A percentile compares a stretch with the other conserved stretches of the same genome.
phyloP scores from a whole-genome alignment of 2,888 invertebrate genomes.

The Fabriciana adippe region DNA sequence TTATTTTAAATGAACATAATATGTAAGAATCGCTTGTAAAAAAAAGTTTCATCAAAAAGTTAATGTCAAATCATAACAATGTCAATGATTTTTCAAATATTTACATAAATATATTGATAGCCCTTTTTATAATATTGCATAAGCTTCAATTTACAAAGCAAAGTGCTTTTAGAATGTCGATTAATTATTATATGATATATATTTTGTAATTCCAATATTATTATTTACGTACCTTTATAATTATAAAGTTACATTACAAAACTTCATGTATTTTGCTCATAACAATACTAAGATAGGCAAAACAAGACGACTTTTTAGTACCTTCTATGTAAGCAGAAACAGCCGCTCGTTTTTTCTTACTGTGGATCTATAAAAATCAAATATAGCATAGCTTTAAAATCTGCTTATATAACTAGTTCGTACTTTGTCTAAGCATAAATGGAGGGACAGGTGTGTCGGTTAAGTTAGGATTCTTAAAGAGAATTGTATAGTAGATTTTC shows the following conservation, averaged over 20 bases:
- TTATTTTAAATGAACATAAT: no score
- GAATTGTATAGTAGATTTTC: slow-evolving; percentile 32
- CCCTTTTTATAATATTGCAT: no score
- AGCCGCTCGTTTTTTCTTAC: slow-evolving; percentile 16
- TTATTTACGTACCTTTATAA: background rate
- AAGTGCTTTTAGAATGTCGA: no score
- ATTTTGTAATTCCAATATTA: no score
- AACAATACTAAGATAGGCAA: slow-evolving; percentile 2
- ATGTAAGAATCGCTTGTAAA: no score
- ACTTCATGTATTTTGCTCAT: background rate
- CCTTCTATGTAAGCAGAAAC: background rate
- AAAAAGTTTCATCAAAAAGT: no score
- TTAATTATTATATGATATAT: no score
- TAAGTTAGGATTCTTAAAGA: slow-evolving; percentile 33
- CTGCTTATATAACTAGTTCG: slow-evolving; percentile 21
- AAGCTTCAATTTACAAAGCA: no score
- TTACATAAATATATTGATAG: no score
- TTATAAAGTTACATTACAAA: background rate
- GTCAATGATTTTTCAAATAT: no score
- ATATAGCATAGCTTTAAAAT: slow-evolving; percentile 24
- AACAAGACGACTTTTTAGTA: slow-evolving; percentile 10
- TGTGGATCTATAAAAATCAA: slow-evolving; percentile 24
- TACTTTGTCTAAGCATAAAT: slow-evolving; percentile 25
- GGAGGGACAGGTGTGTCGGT: slow-evolving; percentile 34
- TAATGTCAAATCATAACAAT: no score